Evolutionary conservation across 2,888 invertebrate genomes (phyloP).

Genomic region (Masnerella sp.): DNA sequence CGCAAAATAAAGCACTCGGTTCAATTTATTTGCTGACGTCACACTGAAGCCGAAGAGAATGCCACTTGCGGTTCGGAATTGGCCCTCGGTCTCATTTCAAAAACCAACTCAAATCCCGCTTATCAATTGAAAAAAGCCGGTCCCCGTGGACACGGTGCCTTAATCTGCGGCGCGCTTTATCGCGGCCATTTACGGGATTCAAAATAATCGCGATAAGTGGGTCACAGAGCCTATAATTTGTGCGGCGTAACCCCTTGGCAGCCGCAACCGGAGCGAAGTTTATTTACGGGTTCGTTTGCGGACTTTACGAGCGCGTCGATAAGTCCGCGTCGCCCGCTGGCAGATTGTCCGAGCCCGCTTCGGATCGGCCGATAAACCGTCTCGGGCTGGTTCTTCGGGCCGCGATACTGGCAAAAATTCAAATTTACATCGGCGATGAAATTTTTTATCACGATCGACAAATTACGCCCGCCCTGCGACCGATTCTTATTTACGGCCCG

Average conservation of each 20-base stretch:
- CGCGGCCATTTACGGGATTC: conserved; percentile 36
- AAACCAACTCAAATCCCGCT: conserved; percentile 38
- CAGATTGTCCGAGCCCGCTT: conserved; percentile 61
- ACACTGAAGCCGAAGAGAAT: no score
- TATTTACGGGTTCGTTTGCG: conserved; percentile 71
- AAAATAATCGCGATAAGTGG: conserved; percentile 47
- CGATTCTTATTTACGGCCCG: conserved; percentile 25
- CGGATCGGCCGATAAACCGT: conserved; percentile 16
- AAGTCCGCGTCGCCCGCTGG: conserved; percentile 66
- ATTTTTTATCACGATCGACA: conserved; percentile 43
- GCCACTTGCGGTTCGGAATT: no score
- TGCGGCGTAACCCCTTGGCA: conserved; percentile 48
- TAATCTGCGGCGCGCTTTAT: conserved; percentile 40
- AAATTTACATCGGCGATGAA: conserved; percentile 31
- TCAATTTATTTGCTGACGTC: no score
- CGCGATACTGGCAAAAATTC: conserved; percentile 27
- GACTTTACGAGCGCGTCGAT: conserved; percentile 63
- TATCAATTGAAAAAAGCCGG: conserved; percentile 30
- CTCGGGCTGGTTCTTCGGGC: background rate
- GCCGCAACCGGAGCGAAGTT: conserved; percentile 53
- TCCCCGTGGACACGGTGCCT: conserved; percentile 3
- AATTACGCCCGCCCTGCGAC: conserved; percentile 29
- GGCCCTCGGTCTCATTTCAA: no score
- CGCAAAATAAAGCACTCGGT: no score
- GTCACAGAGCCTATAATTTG: conserved; percentile 54